These are phyloP conservation scores for Muscicapa comitata DNA, from an alignment of 2,797 vertebrate genomes.

Conservation along the genomic window DNA sequence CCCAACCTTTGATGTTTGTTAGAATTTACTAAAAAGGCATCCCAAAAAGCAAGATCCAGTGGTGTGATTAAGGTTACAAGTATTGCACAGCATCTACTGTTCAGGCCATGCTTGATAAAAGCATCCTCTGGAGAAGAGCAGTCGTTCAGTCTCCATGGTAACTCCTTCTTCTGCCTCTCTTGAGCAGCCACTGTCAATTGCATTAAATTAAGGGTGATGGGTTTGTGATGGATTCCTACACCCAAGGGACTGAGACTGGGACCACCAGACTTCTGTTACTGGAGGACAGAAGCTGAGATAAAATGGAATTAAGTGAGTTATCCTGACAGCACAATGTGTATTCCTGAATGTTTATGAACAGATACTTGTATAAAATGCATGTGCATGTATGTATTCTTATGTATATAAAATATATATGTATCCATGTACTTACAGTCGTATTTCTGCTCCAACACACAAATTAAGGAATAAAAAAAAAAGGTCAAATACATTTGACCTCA, in stretches of 20 bases:
- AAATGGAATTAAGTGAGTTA: neutral
- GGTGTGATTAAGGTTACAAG: neutral
- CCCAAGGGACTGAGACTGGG: neutral
- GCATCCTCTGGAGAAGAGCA: neutral
- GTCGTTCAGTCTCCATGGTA: constrained; percentile 49
- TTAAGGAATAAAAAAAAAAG: neutral
- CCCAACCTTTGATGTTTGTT: neutral
- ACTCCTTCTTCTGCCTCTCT: constrained; percentile 29
- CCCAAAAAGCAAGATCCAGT: neutral
- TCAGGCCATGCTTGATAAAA: constrained; percentile 18
- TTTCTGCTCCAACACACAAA: neutral
- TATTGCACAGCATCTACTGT: neutral
- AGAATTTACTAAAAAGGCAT: neutral
- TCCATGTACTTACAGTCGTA: neutral
- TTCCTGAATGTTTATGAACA: neutral
- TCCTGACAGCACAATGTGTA: neutral
- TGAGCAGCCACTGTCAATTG: neutral
- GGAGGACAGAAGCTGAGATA: neutral
- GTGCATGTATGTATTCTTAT: neutral
- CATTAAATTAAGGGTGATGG: constrained; percentile 23
- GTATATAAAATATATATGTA: neutral
- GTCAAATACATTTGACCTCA: neutral
- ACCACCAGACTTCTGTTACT: neutral
- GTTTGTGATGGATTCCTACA: constrained; percentile 18
- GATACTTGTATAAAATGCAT: neutral